These are phyloP conservation scores for Latheticus oryzae DNA, from an alignment of 2,888 invertebrate species.

Conservation along the genomic window DNA sequence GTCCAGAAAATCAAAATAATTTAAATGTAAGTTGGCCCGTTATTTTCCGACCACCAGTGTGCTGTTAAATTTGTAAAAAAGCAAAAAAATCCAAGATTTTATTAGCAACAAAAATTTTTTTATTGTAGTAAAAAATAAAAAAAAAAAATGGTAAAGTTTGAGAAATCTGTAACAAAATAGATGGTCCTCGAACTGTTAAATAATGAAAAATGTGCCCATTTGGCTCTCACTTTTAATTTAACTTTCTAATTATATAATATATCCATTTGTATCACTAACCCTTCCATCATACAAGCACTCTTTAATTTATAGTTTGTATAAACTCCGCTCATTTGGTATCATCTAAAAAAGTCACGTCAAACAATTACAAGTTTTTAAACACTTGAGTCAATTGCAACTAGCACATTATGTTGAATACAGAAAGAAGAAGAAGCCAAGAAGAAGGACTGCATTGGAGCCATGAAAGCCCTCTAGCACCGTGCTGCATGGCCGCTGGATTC, in stretches of 20 bases:
- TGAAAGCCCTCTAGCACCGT: conserved; percentile 65
- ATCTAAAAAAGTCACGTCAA: conserved; percentile 4
- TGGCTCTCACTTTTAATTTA: conserved; percentile 11
- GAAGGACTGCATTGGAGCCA: conserved; percentile 65
- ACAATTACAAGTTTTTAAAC: conserved; percentile 3
- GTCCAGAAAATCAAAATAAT: neutral
- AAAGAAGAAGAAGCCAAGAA: conserved; percentile 62
- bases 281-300: conserved; percentile 8
- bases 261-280: conserved; percentile 5
- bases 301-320: conserved; percentile 10
- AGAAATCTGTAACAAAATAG: conserved; percentile 1
- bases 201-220: conserved; percentile 3
- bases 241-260: conserved; percentile 4
- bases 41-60: too few relatives aligned
- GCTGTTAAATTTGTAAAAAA: too few relatives aligned
- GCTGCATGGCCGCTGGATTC: conserved; percentile 69
- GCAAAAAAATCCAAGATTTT: too few relatives aligned
- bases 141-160: neutral
- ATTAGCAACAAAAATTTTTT: too few relatives aligned
- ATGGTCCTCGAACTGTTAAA: neutral
- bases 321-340: neutral
- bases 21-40: neutral
- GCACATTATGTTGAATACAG: conserved; percentile 60
- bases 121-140: neutral
- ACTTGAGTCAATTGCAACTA: conserved; percentile 51